Conservation (phyloP, 2,797 vertebrate species). For the Graptemys geographica region DNA sequence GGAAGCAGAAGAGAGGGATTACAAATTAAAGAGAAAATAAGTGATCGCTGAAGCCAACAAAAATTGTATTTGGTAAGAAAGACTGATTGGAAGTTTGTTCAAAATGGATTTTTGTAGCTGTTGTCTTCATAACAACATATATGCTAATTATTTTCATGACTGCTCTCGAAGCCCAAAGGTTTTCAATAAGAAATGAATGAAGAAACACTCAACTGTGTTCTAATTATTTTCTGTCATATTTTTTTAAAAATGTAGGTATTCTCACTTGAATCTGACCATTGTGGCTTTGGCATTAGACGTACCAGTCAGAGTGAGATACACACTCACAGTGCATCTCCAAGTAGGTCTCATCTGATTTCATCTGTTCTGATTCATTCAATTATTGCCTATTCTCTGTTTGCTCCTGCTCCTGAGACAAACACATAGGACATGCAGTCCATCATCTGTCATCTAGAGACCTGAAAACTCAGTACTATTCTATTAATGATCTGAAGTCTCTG, state of each 20-base stretch:
- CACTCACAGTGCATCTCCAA: neutral
- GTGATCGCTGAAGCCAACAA: slow-evolving; percentile 71
- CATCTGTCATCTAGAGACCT: neutral
- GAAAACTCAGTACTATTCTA: neutral
- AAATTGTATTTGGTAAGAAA: slow-evolving; percentile 42
- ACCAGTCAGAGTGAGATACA: neutral
- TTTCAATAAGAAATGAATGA: neutral
- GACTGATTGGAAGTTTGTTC: neutral
- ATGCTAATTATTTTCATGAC: neutral
- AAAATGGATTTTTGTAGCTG: slow-evolving; percentile 5
- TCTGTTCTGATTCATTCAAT: neutral
- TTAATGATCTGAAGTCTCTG: neutral
- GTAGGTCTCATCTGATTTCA: neutral
- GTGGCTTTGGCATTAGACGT: neutral
- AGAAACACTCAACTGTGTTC: neutral
- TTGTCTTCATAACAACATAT: neutral
- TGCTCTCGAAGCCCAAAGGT: neutral
- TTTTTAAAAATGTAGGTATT: neutral
- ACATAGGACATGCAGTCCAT: neutral
- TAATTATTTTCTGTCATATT: neutral
- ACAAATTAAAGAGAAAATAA: slow-evolving; percentile 73
- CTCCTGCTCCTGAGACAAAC: neutral
- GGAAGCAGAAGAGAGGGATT: slow-evolving; percentile 83
- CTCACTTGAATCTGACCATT: neutral
- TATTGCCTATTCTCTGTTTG: neutral